These are phyloP conservation scores for Parauchenoglanis punctatus DNA, from an alignment of 2,797 vertebrate genomes.

Conservation along the genomic window DNA sequence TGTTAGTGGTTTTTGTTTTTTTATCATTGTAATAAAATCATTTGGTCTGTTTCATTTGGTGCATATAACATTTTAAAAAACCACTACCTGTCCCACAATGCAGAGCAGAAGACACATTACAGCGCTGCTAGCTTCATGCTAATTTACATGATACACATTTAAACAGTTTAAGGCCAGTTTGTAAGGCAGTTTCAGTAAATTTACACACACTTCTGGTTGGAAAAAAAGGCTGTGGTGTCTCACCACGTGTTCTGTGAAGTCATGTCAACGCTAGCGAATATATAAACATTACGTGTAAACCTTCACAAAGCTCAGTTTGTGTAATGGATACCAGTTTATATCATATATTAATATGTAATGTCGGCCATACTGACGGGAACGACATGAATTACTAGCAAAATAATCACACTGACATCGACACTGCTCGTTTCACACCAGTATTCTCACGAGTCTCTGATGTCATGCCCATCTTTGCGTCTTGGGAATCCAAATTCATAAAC, in stretches of 20 bases:
- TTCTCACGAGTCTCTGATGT: not conserved
- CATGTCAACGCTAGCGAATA: not conserved
- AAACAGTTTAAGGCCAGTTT: not conserved
- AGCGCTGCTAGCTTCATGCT: not conserved
- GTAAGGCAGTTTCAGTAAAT: not conserved
- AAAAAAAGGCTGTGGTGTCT: not conserved
- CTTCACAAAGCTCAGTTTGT: not conserved
- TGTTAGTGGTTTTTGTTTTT: constrained; percentile 2
- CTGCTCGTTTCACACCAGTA: too few species aligned
- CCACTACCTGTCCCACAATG: not conserved
- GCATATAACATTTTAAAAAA: not conserved
- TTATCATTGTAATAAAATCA: not conserved
- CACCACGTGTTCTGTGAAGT: not conserved
- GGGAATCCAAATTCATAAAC: not conserved
- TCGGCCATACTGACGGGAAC: not conserved
- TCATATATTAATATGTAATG: not conserved
- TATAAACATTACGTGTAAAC: not conserved
- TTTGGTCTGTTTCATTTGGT: not conserved
- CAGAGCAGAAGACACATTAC: not conserved
- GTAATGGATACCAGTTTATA: not conserved
- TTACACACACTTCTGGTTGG: not conserved
- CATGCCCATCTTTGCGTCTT: not conserved
- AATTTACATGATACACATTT: not conserved
- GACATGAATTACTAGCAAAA: too few species aligned
- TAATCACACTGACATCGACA: not conserved